Conservation (phyloP, 2,888 invertebrate species). For the Osmoderma eremita region DNA sequence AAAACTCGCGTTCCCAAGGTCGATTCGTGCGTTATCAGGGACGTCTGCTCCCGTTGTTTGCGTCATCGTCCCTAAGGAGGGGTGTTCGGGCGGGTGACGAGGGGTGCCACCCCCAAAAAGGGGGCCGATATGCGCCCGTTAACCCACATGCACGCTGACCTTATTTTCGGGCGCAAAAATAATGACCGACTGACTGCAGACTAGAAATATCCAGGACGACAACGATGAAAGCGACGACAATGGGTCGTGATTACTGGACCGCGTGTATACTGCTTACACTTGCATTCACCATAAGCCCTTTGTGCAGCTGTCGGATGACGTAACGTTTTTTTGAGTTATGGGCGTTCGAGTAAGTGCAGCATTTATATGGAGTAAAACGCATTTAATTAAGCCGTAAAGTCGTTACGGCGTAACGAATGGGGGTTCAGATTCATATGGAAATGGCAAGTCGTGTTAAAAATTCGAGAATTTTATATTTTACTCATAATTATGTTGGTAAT, state of each 20-base stretch:
- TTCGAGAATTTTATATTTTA: too few relatives aligned
- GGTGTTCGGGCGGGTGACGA: not conserved
- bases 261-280: not conserved
- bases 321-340: conserved; percentile 8
- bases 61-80: conserved; percentile 7
- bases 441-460: too few relatives aligned
- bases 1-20: too few relatives aligned
- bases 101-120: conserved; percentile 10
- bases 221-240: not conserved
- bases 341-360: not conserved
- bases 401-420: too few relatives aligned
- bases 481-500: too few relatives aligned
- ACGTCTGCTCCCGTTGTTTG: not conserved
- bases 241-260: conserved; percentile 5
- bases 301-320: conserved; percentile 16
- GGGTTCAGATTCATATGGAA: too few relatives aligned
- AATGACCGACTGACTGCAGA: conserved; percentile 8
- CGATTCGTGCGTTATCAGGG: too few relatives aligned
- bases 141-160: conserved; percentile 14
- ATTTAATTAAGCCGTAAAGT: conserved; percentile 10
- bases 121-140: too few relatives aligned
- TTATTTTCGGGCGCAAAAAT: conserved; percentile 11
- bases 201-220: too few relatives aligned
- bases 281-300: not conserved
- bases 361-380: too few relatives aligned